A percentile compares a stretch with the other conserved stretches of the same genome.
Evolutionary conservation across 2,113 vertebrate genomes (phyloP).

Genomic region (Peromyscus polionotus): DNA sequence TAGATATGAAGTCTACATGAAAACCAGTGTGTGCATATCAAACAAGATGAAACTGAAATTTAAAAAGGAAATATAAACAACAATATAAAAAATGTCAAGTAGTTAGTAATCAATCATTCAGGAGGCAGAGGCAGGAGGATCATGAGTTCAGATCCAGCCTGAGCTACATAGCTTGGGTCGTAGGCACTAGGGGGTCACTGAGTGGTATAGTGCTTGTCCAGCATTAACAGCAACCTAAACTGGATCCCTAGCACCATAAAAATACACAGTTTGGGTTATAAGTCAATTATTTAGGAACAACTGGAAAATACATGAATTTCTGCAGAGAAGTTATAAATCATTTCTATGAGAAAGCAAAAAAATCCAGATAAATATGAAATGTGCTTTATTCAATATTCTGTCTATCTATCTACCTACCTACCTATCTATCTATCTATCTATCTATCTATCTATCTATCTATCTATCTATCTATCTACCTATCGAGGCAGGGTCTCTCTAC

Average conservation of each 20-base stretch:
- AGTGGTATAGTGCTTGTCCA: neutral
- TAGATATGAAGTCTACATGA: neutral
- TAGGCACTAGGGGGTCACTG: neutral
- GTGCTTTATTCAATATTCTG: neutral
- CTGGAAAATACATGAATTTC: neutral
- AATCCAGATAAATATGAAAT: neutral
- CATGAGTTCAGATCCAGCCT: neutral
- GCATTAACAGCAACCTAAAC: neutral
- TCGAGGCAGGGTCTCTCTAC: neutral
- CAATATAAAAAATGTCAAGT: neutral
- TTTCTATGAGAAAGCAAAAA: neutral
- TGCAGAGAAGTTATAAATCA: neutral
- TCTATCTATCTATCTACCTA: neutral
- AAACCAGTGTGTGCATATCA: neutral
- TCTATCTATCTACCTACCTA: no score
- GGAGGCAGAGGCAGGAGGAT: neutral
- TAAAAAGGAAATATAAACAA: neutral
- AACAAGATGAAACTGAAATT: neutral
- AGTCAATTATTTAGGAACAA: neutral
- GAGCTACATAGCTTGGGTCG: neutral
- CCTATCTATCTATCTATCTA: no score
- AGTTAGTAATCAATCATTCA: neutral
- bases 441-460: neutral
- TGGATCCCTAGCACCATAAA: neutral
- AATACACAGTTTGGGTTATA: neutral